Evolutionary conservation across 2,113 vertebrate genomes (phyloP).

Genomic region (Okapia johnstoni): DNA sequence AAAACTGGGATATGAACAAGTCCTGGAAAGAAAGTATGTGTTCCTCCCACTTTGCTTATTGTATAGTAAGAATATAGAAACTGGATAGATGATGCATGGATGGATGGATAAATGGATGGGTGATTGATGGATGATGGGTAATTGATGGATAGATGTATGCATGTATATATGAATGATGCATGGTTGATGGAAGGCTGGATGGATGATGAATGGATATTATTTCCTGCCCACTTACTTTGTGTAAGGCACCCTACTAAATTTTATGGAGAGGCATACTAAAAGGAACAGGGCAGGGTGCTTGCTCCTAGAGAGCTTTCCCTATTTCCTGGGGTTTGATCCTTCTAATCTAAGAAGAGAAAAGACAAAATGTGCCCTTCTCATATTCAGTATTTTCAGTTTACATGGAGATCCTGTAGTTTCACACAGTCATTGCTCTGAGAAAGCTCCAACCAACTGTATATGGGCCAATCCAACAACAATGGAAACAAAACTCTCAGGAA

Average conservation of each 20-base stretch:
- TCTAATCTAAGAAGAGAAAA: background rate
- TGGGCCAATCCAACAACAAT: background rate
- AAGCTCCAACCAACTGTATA: background rate
- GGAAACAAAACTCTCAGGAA: background rate
- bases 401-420: background rate
- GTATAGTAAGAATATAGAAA: background rate
- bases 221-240: background rate
- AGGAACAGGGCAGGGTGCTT: background rate
- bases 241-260: background rate
- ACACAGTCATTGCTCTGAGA: background rate
- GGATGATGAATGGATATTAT: background rate
- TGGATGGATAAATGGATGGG: background rate
- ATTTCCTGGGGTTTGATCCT: background rate
- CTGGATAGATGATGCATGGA: background rate
- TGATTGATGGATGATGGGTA: background rate
- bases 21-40: background rate
- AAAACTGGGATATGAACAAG: background rate
- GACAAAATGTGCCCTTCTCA: background rate
- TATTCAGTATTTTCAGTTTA: background rate
- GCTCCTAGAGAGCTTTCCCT: background rate
- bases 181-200: background rate
- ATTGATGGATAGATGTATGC: background rate
- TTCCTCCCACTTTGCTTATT: background rate
- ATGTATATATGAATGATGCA: background rate
- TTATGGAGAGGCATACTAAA: background rate